These are phyloP conservation scores for Pitta sordida DNA, from an alignment of 2,113 vertebrate species.

Conservation along the genomic window DNA sequence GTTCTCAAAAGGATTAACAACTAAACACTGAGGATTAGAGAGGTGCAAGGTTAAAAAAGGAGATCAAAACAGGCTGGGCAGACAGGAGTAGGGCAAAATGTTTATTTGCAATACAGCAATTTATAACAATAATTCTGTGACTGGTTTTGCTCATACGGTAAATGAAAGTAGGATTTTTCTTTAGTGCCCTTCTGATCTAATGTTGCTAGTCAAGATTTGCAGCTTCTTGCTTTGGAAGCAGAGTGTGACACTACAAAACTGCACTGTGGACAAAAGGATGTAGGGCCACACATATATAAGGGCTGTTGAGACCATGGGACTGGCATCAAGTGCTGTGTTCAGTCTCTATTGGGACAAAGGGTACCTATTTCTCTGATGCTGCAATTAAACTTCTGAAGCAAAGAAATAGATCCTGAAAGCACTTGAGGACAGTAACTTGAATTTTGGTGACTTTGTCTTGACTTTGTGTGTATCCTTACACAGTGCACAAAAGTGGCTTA, in stretches of 20 bases:
- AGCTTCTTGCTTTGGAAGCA: not conserved
- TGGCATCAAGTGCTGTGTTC: not conserved
- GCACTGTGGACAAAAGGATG: not conserved
- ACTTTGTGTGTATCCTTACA: not conserved
- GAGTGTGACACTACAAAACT: not conserved
- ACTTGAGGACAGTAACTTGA: not conserved
- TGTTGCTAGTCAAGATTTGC: not conserved
- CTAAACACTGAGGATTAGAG: constrained; percentile 22
- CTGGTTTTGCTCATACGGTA: not conserved
- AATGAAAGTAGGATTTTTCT: not conserved
- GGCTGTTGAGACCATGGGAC: not conserved
- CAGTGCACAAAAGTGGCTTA: not conserved
- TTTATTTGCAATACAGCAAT: not conserved
- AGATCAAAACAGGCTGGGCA: not conserved
- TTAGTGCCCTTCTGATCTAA: not conserved
- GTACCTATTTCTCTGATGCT: not conserved
- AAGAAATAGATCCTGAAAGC: not conserved
- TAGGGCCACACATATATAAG: not conserved
- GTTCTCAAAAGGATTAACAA: constrained; percentile 54
- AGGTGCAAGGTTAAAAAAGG: constrained; percentile 32
- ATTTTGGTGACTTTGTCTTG: not conserved
- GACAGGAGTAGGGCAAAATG: constrained; percentile 4
- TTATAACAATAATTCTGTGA: constrained; percentile 8
- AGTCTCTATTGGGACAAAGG: not conserved
- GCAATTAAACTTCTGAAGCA: not conserved